These are phyloP conservation scores for Syrmaticus mikado DNA, from an alignment of 2,113 vertebrate genomes.

Conservation along the genomic window DNA sequence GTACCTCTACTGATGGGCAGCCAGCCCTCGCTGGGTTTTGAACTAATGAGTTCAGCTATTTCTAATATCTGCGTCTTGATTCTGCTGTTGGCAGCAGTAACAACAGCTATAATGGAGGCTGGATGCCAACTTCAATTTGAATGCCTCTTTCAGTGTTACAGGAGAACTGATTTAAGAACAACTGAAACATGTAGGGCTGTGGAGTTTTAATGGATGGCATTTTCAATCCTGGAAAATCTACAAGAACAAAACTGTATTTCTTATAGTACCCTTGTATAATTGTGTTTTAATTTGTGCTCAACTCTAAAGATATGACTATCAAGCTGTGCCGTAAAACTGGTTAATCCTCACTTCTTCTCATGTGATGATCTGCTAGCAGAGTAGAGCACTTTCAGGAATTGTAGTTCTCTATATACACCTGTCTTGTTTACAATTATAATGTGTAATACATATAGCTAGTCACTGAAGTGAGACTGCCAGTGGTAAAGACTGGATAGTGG, in stretches of 20 bases:
- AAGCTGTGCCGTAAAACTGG: background rate
- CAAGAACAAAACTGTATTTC: background rate
- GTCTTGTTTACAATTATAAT: background rate
- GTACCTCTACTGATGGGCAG: background rate
- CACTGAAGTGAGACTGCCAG: background rate
- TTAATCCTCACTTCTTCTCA: background rate
- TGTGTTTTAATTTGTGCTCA: background rate
- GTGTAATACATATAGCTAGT: background rate
- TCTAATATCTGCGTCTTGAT: constrained; percentile 45
- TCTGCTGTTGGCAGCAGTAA: constrained; percentile 33
- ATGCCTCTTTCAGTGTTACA: constrained; percentile 5
- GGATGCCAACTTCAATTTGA: constrained; percentile 3
- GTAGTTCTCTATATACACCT: background rate
- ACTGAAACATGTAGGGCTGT: background rate
- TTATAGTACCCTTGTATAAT: background rate
- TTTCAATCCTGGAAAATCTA: background rate
- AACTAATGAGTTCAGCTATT: constrained; percentile 48
- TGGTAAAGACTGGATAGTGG: background rate
- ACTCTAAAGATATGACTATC: background rate
- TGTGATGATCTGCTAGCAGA: background rate
- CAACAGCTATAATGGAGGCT: background rate
- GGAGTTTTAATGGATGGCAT: background rate
- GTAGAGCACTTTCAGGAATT: background rate
- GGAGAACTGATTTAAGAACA: constrained; percentile 15
- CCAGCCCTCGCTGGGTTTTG: constrained; percentile 34